Conservation (phyloP, 64 coral and sea anemone species). For the Montipora foliosa region DNA sequence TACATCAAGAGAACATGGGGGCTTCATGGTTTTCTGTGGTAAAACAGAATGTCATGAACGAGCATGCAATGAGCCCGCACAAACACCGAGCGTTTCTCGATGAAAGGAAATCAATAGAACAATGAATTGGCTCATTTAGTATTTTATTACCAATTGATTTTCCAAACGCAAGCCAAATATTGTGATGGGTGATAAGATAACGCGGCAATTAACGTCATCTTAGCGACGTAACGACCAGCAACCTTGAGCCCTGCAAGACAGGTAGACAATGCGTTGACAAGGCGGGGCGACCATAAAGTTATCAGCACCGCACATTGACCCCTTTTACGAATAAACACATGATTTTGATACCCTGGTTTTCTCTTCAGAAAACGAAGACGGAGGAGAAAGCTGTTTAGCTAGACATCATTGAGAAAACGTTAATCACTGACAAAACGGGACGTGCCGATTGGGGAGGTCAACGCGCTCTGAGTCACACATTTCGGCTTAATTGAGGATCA, state of each 20-base stretch:
- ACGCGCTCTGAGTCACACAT: not conserved
- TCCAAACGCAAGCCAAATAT: conserved; percentile 27
- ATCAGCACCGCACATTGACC: not conserved
- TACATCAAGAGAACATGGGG: too few species aligned
- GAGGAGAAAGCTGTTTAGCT: not conserved
- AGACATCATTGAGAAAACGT: not conserved
- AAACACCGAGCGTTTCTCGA: not conserved
- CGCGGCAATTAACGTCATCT: conserved; percentile 38
- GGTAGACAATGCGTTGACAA: conserved; percentile 25
- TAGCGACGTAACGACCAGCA: not conserved
- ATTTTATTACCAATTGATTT: not conserved
- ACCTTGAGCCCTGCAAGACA: not conserved
- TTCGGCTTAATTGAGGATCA: too few species aligned
- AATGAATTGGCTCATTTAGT: not conserved
- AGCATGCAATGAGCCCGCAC: not conserved
- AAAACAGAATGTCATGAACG: too few species aligned
- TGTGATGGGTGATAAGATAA: conserved; percentile 36
- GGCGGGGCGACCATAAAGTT: conserved; percentile 7
- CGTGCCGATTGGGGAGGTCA: not conserved
- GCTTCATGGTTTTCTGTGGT: too few species aligned
- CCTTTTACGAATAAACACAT: not conserved
- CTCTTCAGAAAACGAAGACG: not conserved
- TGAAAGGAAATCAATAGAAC: not conserved
- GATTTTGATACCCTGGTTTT: not conserved
- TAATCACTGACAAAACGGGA: not conserved